Base-by-base conservation (phyloP, 2,888 invertebrate species). In the Pharmacophagus antenor region DNA sequence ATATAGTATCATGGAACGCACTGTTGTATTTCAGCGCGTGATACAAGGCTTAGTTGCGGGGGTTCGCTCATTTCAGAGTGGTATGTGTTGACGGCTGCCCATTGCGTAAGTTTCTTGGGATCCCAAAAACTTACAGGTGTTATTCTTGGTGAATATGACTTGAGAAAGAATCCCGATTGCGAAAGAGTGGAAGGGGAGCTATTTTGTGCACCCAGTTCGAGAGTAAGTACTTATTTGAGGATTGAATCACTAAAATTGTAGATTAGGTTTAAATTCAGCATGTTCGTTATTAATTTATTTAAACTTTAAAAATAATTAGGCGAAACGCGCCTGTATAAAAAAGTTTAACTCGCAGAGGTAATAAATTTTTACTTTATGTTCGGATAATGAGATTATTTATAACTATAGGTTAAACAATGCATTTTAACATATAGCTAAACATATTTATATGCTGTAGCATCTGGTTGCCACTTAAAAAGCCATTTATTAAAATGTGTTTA, bases 131-230 rank as follows among this genome's bases (percentile, higher is more conserved):
- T 90, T 48, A 70, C 82, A 8, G 89, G 91, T 0, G 92, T 93
- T 3, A 81, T 94, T n/a, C 79, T 94, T 2, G 94, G 94, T 0
- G 95, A 95, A 60, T 91, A 94, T 65, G 88, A 92, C 67, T 70
- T 88, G 49, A 75, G 73, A 50, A 80, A 77, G 0, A 81, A 84
- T 58, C 79, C 77, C 10, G 85, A 92, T 71, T 88, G 94, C 73
- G 79, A 84, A 71, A 57, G 83, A 67, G 62, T 73, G 55, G 67
- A 82, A 61, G 68, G 92, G 79, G 69, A 65, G 15, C 61, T 71
- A 48, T 64, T 65, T 50, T 87, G 87, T 63, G 86, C 87, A 1
- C 80, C 82, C 0, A 73, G 58, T 47, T 67, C 75, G 18, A 65
- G 68, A 69, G 85, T 85, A 63, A 74, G 69, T 52, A 31, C 2